Conservation (phyloP, 2,888 invertebrate genomes). For the Eilema depressum region DNA sequence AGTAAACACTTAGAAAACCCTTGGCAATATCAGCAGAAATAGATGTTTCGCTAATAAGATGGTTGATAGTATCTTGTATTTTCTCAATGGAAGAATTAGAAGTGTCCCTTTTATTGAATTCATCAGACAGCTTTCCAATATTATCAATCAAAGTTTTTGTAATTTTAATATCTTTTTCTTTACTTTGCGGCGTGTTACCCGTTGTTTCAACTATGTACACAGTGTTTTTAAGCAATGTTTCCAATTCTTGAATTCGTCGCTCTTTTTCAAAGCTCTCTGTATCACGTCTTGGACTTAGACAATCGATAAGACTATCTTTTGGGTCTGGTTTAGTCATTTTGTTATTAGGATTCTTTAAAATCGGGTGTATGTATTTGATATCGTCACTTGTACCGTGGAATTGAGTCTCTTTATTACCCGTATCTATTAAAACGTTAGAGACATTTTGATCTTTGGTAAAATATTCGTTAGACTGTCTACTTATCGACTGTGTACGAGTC, state of each 20-base stretch:
- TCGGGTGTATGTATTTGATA: constrained; percentile 12
- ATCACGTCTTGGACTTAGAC: constrained; percentile 47
- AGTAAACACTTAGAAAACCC: constrained; percentile 70
- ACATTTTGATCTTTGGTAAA: constrained; percentile 69
- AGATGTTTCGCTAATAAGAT: constrained; percentile 68
- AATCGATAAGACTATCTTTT: constrained; percentile 14
- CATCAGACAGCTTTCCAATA: constrained; percentile 54
- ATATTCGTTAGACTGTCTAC: constrained; percentile 62
- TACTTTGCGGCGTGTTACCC: constrained; percentile 49
- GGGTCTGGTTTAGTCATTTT: constrained; percentile 15
- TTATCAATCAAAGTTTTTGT: constrained; percentile 70
- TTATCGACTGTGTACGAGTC: constrained; percentile 60
- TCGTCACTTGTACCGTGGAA: constrained; percentile 56
- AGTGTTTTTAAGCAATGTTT: constrained; percentile 73
- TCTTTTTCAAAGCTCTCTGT: constrained; percentile 70
- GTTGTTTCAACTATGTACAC: constrained; percentile 68
- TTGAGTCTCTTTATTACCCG: constrained; percentile 66
- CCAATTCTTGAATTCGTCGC: constrained; percentile 71
- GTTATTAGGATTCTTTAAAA: constrained; percentile 4
- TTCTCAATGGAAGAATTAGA: constrained; percentile 68
- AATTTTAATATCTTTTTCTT: constrained; percentile 71
- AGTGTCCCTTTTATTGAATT: constrained; percentile 47
- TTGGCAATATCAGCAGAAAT: constrained; percentile 69
- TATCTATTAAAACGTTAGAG: constrained; percentile 59
- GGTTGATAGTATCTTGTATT: constrained; percentile 72